Evolutionary conservation across 2,113 vertebrate species (phyloP).

Genomic region (Brienomyrus brachyistius): DNA sequence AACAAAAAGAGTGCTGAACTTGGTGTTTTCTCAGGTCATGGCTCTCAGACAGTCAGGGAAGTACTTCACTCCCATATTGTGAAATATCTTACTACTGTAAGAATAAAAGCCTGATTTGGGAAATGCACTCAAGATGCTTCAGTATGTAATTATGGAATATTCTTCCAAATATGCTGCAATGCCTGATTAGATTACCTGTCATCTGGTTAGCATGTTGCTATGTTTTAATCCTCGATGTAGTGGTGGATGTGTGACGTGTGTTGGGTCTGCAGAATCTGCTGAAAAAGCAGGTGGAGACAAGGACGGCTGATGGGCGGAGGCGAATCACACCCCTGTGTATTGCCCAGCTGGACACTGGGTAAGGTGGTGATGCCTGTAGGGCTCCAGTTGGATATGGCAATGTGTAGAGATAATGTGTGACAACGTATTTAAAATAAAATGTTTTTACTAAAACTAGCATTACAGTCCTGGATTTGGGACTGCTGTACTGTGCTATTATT

Average conservation of each 20-base stretch:
- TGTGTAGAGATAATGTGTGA: neutral
- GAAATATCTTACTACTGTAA: neutral
- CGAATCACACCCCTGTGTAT: constrained; percentile 96
- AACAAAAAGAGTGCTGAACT: neutral
- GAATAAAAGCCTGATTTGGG: neutral
- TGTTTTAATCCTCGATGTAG: neutral
- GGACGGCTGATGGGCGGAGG: constrained; percentile 87
- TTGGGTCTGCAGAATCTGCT: constrained; percentile 76
- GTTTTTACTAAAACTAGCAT: neutral
- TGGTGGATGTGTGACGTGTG: neutral
- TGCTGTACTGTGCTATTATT: neutral
- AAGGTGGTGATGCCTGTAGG: constrained; percentile 28
- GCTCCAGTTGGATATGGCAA: neutral
- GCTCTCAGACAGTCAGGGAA: neutral
- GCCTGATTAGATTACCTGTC: neutral
- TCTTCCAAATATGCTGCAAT: neutral
- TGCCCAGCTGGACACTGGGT: constrained; percentile 97
- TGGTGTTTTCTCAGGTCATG: neutral
- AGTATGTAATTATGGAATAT: neutral
- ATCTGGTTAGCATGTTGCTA: neutral
- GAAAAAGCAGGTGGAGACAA: constrained; percentile 97
- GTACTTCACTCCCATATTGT: neutral
- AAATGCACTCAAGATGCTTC: neutral
- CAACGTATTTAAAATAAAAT: neutral
- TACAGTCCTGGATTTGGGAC: neutral